phyloP scores from a whole-genome alignment of 1,140 invertebrate genomes.

The Asobara japonica region DNA sequence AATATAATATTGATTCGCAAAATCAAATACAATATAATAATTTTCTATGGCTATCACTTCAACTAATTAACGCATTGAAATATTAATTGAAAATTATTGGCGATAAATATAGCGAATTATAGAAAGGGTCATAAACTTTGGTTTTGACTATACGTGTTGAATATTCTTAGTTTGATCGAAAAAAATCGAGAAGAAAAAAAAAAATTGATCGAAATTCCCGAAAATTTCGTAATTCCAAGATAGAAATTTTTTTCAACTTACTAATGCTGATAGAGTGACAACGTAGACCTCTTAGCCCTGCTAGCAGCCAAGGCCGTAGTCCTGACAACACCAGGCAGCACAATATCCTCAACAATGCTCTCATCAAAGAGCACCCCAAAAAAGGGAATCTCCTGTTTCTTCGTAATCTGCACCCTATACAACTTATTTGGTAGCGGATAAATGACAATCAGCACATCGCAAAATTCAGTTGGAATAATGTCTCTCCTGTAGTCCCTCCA shows the following conservation, averaged over 20 bases:
- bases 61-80: no score
- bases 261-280: conserved; percentile 93
- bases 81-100: no score
- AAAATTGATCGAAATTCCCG: neutral
- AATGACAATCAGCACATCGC: conserved; percentile 97
- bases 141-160: no score
- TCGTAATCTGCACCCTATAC: conserved; percentile 60
- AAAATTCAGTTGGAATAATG: conserved; percentile 99
- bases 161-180: no score
- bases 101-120: no score
- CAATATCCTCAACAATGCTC: conserved; percentile 84
- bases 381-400: conserved; percentile 80
- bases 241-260: conserved; percentile 63
- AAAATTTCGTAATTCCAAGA: neutral
- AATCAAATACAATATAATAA: no score
- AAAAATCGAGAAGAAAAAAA: neutral
- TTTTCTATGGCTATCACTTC: no score
- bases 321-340: conserved; percentile 88
- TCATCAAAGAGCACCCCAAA: conserved; percentile 98
- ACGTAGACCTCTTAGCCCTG: conserved; percentile 85
- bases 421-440: conserved; percentile 85
- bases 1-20: no score
- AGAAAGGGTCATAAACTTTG: no score
- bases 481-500: conserved; percentile 93
- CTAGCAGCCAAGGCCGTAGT: conserved; percentile 93